A percentile compares a stretch with the other conserved stretches of the same genome.
These are phyloP conservation scores for Cricetomys ansorgei DNA, from an alignment of 2,113 vertebrate genomes.

Conservation along the genomic window DNA sequence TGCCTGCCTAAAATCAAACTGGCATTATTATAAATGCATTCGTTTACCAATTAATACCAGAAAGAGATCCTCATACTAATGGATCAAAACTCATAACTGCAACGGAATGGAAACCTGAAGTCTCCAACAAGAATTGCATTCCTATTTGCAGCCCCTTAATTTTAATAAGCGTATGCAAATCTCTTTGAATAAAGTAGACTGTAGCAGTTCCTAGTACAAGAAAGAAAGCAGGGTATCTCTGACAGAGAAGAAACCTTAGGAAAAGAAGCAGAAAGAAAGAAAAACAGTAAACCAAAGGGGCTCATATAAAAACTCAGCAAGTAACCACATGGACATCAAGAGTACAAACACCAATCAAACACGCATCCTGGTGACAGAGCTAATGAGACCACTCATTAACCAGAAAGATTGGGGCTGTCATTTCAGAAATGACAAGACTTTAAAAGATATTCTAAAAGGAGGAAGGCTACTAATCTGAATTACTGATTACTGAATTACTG, in stretches of 20 bases:
- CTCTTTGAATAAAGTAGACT: slow-evolving; percentile 19
- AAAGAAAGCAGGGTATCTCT: slow-evolving; percentile 32
- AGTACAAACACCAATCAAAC: slow-evolving; percentile 57
- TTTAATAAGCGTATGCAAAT: slow-evolving; percentile 29
- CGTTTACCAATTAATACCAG: neutral
- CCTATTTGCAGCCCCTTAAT: neutral
- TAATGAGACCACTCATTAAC: slow-evolving; percentile 41
- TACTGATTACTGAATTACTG: too few species aligned
- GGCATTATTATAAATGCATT: slow-evolving; percentile 9
- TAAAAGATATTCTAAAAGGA: slow-evolving; percentile 47
- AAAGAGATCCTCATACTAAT: neutral
- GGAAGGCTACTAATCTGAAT: slow-evolving; percentile 46
- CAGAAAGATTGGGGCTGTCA: slow-evolving; percentile 43
- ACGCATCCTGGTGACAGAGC: slow-evolving; percentile 31
- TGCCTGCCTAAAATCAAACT: slow-evolving; percentile 42
- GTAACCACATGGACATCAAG: slow-evolving; percentile 53
- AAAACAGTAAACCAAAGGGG: slow-evolving; percentile 25
- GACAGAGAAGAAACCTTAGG: neutral
- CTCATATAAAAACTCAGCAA: slow-evolving; percentile 57
- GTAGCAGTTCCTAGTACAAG: neutral
- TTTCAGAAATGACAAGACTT: slow-evolving; percentile 62
- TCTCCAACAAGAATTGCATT: neutral
- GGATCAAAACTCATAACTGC: slow-evolving; percentile 46
- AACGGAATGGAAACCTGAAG: slow-evolving; percentile 53
- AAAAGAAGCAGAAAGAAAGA: neutral